These are phyloP conservation scores for Esox lucius DNA, from an alignment of 2,797 vertebrate genomes.

Conservation along the genomic window DNA sequence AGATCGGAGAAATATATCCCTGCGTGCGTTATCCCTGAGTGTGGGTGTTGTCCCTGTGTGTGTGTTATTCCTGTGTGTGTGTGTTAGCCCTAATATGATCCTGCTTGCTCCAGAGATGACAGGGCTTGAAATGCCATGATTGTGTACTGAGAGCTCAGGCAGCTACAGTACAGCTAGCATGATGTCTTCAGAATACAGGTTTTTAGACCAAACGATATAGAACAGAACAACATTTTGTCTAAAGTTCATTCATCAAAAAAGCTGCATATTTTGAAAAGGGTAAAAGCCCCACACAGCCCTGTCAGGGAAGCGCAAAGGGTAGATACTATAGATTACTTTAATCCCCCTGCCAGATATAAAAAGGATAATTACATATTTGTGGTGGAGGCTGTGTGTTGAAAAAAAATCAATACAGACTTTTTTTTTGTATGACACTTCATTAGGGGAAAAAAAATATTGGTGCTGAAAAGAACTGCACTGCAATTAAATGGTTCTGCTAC, in stretches of 20 bases:
- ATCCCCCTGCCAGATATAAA: conserved; percentile 99
- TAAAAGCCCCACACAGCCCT: conserved; percentile 96
- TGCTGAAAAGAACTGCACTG: conserved; percentile 96
- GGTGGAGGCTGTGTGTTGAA: conserved; percentile 99
- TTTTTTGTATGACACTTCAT: conserved; percentile 99
- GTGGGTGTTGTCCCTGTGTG: conserved; percentile 31
- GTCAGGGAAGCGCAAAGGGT: conserved; percentile 99
- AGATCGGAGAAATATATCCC: conserved; percentile 42
- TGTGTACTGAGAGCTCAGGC: conserved; percentile 78
- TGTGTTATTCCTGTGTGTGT: conserved; percentile 57
- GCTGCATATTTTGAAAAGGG: conserved; percentile 99
- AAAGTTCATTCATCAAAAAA: conserved; percentile 99
- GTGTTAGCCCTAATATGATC: conserved; percentile 59
- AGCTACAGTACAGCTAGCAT: conserved; percentile 71
- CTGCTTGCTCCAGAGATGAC: conserved; percentile 69
- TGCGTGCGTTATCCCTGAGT: conserved; percentile 15
- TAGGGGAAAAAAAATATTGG: conserved; percentile 99
- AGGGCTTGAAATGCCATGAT: conserved; percentile 79
- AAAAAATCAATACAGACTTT: conserved; percentile 99
- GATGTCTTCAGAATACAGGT: conserved; percentile 77
- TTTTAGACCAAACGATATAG: conserved; percentile 88
- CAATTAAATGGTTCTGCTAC: conserved; percentile 99
- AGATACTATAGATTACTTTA: conserved; percentile 99
- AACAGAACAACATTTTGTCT: conserved; percentile 94
- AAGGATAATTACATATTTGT: conserved; percentile 99